Conservation (phyloP, 2,113 vertebrate species). For the Ciconia stormi region DNA sequence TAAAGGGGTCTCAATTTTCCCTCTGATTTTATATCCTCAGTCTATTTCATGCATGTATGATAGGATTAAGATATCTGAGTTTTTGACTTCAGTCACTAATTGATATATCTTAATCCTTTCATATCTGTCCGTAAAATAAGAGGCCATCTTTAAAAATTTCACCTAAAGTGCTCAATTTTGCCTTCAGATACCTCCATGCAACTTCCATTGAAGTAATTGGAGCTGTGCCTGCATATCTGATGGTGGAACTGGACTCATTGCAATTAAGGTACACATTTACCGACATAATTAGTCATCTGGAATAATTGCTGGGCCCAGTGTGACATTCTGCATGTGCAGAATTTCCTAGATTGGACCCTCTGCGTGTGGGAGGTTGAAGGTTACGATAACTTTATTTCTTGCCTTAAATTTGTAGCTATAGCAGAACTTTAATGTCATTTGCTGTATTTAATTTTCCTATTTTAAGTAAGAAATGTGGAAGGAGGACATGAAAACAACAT, state of each 20-base stretch:
- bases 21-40: background rate
- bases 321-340: constrained; percentile 25
- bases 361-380: background rate
- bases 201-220: constrained; percentile 70
- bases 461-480: background rate
- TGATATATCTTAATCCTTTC: constrained; percentile 59
- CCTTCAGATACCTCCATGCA: constrained; percentile 69
- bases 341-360: background rate
- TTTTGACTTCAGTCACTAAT: background rate
- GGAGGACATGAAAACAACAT: background rate
- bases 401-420: background rate
- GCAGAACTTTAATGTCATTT: background rate
- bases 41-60: constrained; percentile 16
- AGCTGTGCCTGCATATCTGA: constrained; percentile 68
- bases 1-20: constrained; percentile 60
- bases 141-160: constrained; percentile 70
- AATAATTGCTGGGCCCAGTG: background rate
- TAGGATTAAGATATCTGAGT: constrained; percentile 45
- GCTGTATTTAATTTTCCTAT: background rate
- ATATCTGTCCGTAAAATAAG: constrained; percentile 41
- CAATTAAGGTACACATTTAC: constrained; percentile 66
- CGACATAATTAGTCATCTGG: constrained; percentile 33
- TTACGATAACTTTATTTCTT: background rate
- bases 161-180: constrained; percentile 67
- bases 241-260: constrained; percentile 63